Percentiles rank a stretch among this genome's conserved stretches.
Conservation (phyloP, 2,888 invertebrate species). For the Acanthopleura granulata region DNA sequence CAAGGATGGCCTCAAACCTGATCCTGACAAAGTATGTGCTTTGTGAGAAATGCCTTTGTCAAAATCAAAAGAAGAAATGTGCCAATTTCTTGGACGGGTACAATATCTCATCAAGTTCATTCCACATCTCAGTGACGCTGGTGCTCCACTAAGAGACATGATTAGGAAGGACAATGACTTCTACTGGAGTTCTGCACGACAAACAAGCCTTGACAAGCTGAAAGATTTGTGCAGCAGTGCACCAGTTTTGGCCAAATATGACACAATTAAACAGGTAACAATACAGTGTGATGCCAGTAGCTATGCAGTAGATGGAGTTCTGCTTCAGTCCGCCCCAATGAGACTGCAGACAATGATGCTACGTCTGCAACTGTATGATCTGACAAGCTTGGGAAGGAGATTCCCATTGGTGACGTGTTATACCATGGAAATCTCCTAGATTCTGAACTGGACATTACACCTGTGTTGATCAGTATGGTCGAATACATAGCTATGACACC, state of each 20-base stretch:
- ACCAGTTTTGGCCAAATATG: constrained; percentile 34
- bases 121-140: constrained; percentile 36
- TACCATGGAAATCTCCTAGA: constrained; percentile 23
- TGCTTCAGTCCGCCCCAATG: constrained; percentile 26
- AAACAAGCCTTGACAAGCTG: constrained; percentile 29
- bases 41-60: constrained; percentile 38
- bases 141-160: constrained; percentile 33
- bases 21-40: constrained; percentile 34
- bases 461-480: constrained; percentile 22
- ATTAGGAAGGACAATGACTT: constrained; percentile 31
- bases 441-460: constrained; percentile 20
- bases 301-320: constrained; percentile 35
- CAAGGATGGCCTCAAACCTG: constrained; percentile 31
- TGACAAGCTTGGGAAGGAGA: constrained; percentile 28
- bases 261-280: constrained; percentile 31
- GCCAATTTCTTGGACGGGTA: constrained; percentile 37
- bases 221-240: constrained; percentile 26
- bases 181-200: constrained; percentile 33
- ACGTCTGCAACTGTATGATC: constrained; percentile 29
- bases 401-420: constrained; percentile 25
- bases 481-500: constrained; percentile 21
- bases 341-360: constrained; percentile 29
- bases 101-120: constrained; percentile 39
- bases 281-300: constrained; percentile 39
- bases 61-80: constrained; percentile 34